A percentile compares a stretch with the other conserved stretches of the same genome.
These are phyloP conservation scores for Drosophila atripex DNA, from an alignment of 2,888 invertebrate species.

Conservation along the genomic window DNA sequence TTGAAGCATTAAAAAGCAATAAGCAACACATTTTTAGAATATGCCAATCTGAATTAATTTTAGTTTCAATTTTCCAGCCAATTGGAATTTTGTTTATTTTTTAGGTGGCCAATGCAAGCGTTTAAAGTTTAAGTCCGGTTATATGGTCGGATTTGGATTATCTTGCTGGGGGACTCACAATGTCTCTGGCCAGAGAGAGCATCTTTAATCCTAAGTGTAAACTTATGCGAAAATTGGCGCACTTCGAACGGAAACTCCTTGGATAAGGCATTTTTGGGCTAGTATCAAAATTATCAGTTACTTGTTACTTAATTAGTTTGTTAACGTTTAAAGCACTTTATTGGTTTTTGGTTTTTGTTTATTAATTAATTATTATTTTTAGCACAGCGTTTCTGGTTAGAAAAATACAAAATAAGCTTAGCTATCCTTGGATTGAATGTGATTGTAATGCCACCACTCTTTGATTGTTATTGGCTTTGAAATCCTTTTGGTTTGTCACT, in stretches of 20 bases:
- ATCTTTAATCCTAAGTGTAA: slow-evolving; percentile 81
- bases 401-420: slow-evolving; percentile 37
- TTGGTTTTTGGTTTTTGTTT: slow-evolving; percentile 12
- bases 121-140: slow-evolving; percentile 24
- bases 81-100: slow-evolving; percentile 27
- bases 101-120: slow-evolving; percentile 37
- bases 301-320: slow-evolving; percentile 46
- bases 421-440: slow-evolving; percentile 22
- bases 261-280: slow-evolving; percentile 45
- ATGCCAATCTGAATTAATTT: slow-evolving; percentile 40
- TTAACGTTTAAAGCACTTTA: slow-evolving; percentile 52
- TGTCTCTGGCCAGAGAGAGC: slow-evolving; percentile 81
- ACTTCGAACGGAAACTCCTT: slow-evolving; percentile 49
- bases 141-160: slow-evolving; percentile 12
- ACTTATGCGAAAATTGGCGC: slow-evolving; percentile 76
- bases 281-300: slow-evolving; percentile 50
- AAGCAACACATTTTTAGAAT: slow-evolving; percentile 28
- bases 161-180: slow-evolving; percentile 72
- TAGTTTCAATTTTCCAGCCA: slow-evolving; percentile 28
- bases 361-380: slow-evolving; percentile 12
- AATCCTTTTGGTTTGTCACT: slow-evolving; percentile 53
- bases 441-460: slow-evolving; percentile 39
- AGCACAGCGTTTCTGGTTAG: slow-evolving; percentile 49
- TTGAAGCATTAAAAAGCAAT: slow-evolving; percentile 46
- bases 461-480: slow-evolving; percentile 58